A percentile compares a stretch with the other conserved stretches of the same genome.
These are phyloP conservation scores for Sebastiscus albofasciatus DNA, from an alignment of 2,797 vertebrate species.

Conservation along the genomic window DNA sequence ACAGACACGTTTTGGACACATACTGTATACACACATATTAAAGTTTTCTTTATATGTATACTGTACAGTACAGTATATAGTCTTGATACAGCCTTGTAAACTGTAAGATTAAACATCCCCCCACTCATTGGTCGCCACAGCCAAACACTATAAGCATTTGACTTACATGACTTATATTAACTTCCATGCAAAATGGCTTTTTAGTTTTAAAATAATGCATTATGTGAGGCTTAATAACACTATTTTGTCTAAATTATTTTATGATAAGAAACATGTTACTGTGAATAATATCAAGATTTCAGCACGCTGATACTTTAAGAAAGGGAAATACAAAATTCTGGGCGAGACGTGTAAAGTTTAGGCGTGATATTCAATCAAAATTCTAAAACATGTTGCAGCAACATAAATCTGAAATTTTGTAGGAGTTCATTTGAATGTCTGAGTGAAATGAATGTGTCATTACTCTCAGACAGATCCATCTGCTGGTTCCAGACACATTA, in stretches of 20 bases:
- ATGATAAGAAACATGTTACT: background rate
- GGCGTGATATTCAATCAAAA: background rate
- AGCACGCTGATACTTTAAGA: background rate
- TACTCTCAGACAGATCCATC: slow-evolving; percentile 67
- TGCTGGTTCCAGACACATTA: slow-evolving; percentile 58
- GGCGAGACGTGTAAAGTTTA: background rate
- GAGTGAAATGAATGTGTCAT: slow-evolving; percentile 51
- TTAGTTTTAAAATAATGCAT: background rate
- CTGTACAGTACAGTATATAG: background rate
- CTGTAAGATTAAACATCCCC: background rate
- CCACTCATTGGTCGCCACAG: background rate
- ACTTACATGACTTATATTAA: background rate
- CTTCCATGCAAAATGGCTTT: background rate
- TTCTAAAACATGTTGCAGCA: background rate
- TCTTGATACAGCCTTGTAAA: background rate
- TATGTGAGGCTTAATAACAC: background rate
- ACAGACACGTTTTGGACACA: background rate
- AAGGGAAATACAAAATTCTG: background rate
- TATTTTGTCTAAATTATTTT: background rate
- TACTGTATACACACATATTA: fast-evolving
- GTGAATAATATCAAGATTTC: background rate
- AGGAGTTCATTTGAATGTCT: slow-evolving; percentile 48
- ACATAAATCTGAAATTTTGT: slow-evolving; percentile 32
- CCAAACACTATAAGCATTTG: background rate
- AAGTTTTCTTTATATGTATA: background rate